Percentiles rank a stretch among this genome's conserved stretches.
These are phyloP conservation scores for Lates japonicus DNA, from an alignment of 2,797 vertebrate species.

Conservation along the genomic window DNA sequence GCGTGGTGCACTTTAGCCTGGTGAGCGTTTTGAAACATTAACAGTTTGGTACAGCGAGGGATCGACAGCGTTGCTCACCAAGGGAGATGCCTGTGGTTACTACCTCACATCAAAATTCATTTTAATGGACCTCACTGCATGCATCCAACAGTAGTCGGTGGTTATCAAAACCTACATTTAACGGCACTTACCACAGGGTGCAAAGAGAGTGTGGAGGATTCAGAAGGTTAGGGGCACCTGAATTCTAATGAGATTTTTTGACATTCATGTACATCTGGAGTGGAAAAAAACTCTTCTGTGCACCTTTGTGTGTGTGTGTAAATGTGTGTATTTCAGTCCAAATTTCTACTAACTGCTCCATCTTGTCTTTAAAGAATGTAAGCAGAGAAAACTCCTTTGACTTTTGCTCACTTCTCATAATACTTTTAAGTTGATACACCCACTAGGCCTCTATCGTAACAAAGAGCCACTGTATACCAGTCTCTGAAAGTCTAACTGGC, in stretches of 20 bases:
- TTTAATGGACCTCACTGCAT: slow-evolving; percentile 28
- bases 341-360: slow-evolving; percentile 6
- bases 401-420: slow-evolving; percentile 48
- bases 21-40: slow-evolving; percentile 58
- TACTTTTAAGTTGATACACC: slow-evolving; percentile 59
- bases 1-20: slow-evolving; percentile 61
- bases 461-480: slow-evolving; percentile 52
- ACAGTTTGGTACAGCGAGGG: slow-evolving; percentile 37
- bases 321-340: background rate
- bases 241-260: background rate
- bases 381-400: slow-evolving; percentile 32
- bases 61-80: slow-evolving; percentile 36
- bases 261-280: slow-evolving; percentile 5
- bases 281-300: background rate
- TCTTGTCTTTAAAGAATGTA: slow-evolving; percentile 35
- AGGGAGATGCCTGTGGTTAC: slow-evolving; percentile 36
- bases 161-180: slow-evolving; percentile 23
- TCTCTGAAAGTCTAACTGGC: slow-evolving; percentile 38
- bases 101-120: slow-evolving; percentile 22
- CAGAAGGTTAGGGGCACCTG: slow-evolving; percentile 30
- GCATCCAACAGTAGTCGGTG: slow-evolving; percentile 20
- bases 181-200: slow-evolving; percentile 14
- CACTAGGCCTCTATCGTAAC: slow-evolving; percentile 51
- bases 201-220: background rate
- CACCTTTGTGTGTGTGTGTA: background rate